These are phyloP conservation scores for Leptobrachium ailaonicum DNA, from an alignment of 2,113 vertebrate species.

Conservation along the genomic window DNA sequence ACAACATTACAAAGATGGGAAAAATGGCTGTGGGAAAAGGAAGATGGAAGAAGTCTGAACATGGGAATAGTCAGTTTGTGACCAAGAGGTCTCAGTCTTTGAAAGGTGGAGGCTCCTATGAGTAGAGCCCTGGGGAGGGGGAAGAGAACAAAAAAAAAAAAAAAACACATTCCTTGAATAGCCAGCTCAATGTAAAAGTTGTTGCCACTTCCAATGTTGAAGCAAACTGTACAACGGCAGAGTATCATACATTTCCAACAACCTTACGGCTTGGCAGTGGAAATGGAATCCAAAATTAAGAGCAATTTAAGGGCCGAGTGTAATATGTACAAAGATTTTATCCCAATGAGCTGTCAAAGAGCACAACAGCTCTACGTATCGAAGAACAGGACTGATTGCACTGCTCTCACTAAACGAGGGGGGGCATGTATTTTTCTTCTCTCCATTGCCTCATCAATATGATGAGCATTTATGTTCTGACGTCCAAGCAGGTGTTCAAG, in stretches of 20 bases:
- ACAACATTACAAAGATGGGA: conserved; percentile 34
- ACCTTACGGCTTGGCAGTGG: conserved; percentile 19
- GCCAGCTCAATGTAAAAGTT: conserved; percentile 14
- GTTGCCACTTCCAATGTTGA: not conserved
- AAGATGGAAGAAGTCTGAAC: not conserved
- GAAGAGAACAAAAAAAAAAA: not conserved
- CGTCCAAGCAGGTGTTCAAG: conserved; percentile 87
- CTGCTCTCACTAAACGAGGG: conserved; percentile 3
- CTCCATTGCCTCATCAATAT: conserved; percentile 93
- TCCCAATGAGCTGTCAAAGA: not conserved
- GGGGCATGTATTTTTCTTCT: conserved; percentile 11
- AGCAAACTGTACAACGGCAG: not conserved
- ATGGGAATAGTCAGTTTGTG: conserved; percentile 4
- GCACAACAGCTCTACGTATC: conserved; percentile 24
- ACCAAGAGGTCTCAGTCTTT: conserved; percentile 20
- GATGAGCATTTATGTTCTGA: conserved; percentile 93
- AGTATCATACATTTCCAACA: conserved; percentile 16
- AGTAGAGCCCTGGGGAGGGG: not conserved
- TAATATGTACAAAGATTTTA: conserved; percentile 7
- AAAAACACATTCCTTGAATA: conserved; percentile 2
- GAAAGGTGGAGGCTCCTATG: conserved; percentile 2
- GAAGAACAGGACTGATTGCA: conserved; percentile 47
- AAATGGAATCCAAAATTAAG: conserved; percentile 36
- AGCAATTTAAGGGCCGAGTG: conserved; percentile 3
- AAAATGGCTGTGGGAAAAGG: not conserved